Conservation (phyloP, 1,140 invertebrate genomes). For the Drosophila neocordata region DNA sequence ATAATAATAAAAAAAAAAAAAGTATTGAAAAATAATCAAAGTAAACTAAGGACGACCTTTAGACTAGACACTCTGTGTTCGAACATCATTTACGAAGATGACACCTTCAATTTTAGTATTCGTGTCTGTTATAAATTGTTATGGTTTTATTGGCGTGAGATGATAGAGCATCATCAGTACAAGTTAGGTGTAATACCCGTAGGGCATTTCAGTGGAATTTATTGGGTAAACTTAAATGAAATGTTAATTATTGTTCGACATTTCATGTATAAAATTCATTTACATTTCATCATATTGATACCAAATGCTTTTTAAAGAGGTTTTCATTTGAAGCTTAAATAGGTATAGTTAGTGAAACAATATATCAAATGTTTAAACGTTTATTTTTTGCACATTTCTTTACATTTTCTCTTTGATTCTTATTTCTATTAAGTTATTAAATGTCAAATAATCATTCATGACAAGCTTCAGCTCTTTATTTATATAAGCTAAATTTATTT, state of each 20-base stretch:
- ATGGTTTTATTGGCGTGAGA: conserved; percentile 51
- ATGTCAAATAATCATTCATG: no score
- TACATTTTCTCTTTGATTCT: no score
- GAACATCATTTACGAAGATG: conserved; percentile 42
- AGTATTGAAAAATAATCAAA: neutral
- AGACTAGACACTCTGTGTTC: conserved; percentile 25
- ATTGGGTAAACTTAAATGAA: conserved; percentile 17
- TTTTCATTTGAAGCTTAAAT: neutral
- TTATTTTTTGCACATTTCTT: no score
- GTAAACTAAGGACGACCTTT: conserved; percentile 53
- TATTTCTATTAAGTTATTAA: no score
- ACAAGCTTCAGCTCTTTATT: no score
- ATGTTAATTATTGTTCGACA: conserved; percentile 27
- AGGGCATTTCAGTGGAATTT: conserved; percentile 2
- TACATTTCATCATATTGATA: neutral
- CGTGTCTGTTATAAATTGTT: conserved; percentile 47
- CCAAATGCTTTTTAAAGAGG: no score
- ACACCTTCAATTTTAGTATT: conserved; percentile 50
- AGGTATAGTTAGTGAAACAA: neutral
- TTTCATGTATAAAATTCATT: conserved; percentile 17
- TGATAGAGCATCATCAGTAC: conserved; percentile 14
- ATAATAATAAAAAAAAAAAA: no score
- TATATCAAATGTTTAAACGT: neutral
- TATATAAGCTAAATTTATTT: no score
- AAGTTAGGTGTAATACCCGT: neutral